These are phyloP conservation scores for Cancer borealis DNA, from an alignment of 2,888 invertebrate species.

Conservation along the genomic window DNA sequence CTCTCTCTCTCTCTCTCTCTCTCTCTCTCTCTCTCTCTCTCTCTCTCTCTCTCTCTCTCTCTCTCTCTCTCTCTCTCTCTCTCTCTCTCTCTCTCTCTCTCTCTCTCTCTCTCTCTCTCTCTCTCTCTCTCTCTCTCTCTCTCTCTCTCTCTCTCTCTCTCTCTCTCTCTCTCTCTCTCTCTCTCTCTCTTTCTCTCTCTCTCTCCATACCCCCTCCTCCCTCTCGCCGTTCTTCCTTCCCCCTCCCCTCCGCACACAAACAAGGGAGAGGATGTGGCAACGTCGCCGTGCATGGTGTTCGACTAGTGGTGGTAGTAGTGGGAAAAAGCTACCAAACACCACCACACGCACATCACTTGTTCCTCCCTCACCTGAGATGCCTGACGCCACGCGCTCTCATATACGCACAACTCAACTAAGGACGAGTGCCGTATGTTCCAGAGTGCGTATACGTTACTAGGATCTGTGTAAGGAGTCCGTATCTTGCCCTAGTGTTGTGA, in stretches of 20 bases:
- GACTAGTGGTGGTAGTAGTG: neutral
- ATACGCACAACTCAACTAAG: neutral
- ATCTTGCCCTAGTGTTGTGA: neutral
- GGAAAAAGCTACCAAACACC: neutral
- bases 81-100: no score
- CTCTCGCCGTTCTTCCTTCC: neutral
- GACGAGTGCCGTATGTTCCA: neutral
- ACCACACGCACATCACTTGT: neutral
- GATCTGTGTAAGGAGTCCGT: neutral
- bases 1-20: neutral
- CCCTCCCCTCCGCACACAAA: neutral
- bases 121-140: no score
- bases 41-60: constrained; percentile 12
- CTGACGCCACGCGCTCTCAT: neutral
- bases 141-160: neutral
- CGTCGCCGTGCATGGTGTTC: neutral
- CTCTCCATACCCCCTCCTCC: neutral
- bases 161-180: constrained; percentile 10
- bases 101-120: no score
- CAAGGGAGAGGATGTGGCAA: neutral
- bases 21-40: neutral
- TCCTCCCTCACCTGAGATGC: neutral
- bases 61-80: neutral
- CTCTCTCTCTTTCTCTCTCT: neutral
- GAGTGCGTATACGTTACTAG: neutral